Evolutionary conservation across 2,113 vertebrate species (phyloP).

Genomic region (Ageneiosus marmoratus): DNA sequence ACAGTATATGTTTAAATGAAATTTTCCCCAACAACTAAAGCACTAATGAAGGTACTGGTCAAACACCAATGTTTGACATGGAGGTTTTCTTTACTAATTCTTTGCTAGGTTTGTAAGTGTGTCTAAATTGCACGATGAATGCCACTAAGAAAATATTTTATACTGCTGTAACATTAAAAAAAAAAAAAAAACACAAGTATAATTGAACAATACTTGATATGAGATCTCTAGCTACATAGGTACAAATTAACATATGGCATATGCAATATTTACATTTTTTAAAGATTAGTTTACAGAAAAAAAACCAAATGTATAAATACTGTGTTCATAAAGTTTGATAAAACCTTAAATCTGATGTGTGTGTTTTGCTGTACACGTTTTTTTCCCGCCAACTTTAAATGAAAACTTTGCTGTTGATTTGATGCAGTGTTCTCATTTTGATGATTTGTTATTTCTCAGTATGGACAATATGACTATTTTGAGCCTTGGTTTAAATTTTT

Average conservation of each 20-base stretch:
- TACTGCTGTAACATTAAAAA: constrained; percentile 72
- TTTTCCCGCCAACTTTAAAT: constrained; percentile 82
- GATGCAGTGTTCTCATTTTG: constrained; percentile 90
- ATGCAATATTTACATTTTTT: constrained; percentile 97
- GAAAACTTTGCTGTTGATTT: constrained; percentile 79
- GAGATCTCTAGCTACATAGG: constrained; percentile 78
- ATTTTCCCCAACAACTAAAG: constrained; percentile 63
- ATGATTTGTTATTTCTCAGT: constrained; percentile 83
- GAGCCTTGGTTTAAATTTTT: constrained; percentile 74
- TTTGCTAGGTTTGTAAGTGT: constrained; percentile 68
- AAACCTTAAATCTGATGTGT: constrained; percentile 74
- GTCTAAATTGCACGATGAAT: constrained; percentile 58
- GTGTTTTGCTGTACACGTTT: constrained; percentile 86
- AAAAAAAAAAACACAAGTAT: constrained; percentile 60
- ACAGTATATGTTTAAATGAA: constrained; percentile 69
- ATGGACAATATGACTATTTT: constrained; percentile 84
- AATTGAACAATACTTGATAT: constrained; percentile 69
- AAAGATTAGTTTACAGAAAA: constrained; percentile 93
- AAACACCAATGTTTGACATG: constrained; percentile 67
- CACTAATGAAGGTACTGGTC: constrained; percentile 79
- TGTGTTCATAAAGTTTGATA: constrained; percentile 85
- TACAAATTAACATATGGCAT: constrained; percentile 89
- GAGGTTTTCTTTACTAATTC: constrained; percentile 63
- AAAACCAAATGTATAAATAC: constrained; percentile 95
- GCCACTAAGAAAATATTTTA: constrained; percentile 77